Conservation (phyloP, 2,113 vertebrate species). For the Corydoras sp. region DNA sequence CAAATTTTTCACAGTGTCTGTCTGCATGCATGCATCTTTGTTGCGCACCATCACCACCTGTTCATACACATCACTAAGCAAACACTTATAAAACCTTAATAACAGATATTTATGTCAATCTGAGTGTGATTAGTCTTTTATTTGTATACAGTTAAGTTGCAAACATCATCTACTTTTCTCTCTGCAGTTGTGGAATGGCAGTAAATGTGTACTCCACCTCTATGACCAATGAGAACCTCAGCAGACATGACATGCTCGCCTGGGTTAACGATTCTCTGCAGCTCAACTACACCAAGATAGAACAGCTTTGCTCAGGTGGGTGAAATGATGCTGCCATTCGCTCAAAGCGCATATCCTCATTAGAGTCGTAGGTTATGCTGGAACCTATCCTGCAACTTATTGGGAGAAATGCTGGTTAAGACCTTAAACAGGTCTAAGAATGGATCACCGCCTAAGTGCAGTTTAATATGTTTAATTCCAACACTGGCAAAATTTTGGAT, state of each 20-base stretch:
- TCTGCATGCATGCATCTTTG: too few species aligned
- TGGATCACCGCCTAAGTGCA: too few species aligned
- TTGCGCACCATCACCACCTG: too few species aligned
- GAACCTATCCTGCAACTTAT: too few species aligned
- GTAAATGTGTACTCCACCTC: conserved; percentile 97
- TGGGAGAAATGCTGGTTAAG: too few species aligned
- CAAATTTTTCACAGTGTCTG: too few species aligned
- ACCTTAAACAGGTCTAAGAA: too few species aligned
- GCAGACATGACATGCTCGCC: conserved; percentile 94
- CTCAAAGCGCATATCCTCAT: not conserved
- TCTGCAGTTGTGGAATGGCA: conserved; percentile 83
- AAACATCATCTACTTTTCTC: not conserved
- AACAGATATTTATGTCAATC: not conserved
- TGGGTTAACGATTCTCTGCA: conserved; percentile 97
- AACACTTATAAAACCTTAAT: too few species aligned
- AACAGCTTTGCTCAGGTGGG: conserved; percentile 89
- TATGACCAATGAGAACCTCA: conserved; percentile 91
- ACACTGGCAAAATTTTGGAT: too few species aligned
- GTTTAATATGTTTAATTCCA: too few species aligned
- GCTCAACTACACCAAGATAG: conserved; percentile 90
- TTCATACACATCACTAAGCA: too few species aligned
- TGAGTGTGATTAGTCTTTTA: not conserved
- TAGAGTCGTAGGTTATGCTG: too few species aligned
- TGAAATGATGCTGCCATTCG: not conserved
- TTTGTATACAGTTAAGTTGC: not conserved